phyloP scores from a whole-genome alignment of 2,113 vertebrate genomes.

The Neofelis nebulosa region DNA sequence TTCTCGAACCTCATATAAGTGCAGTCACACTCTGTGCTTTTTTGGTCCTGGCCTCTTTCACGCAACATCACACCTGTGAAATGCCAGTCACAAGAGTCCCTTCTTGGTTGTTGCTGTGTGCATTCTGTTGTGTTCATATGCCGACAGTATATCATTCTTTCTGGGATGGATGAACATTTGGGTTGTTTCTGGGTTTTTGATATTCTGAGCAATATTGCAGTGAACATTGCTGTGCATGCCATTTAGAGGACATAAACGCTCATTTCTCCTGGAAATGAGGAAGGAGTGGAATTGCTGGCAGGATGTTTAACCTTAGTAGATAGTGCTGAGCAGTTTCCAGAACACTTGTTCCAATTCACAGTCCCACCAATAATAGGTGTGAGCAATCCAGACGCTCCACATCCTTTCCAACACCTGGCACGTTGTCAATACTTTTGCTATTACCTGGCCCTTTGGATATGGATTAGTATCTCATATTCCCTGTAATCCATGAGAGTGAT shows the following conservation, averaged over 20 bases:
- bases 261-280: fast-evolving
- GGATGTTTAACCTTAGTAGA: neutral
- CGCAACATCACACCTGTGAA: neutral
- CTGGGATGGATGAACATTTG: neutral
- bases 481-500: neutral
- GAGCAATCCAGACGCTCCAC: neutral
- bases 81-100: neutral
- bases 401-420: neutral
- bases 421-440: neutral
- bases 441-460: neutral
- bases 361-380: neutral
- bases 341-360: neutral
- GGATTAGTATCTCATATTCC: neutral
- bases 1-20: neutral
- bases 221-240: neutral
- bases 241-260: neutral
- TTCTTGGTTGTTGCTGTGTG: too few species aligned
- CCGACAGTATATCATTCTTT: neutral
- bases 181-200: neutral
- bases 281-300: neutral
- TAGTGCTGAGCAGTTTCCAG: neutral
- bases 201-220: neutral
- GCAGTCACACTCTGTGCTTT: neutral
- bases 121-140: neutral
- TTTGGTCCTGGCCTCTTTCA: neutral